Percentiles rank a stretch among this genome's conserved stretches.
Conservation (phyloP, 2,797 vertebrate genomes). For the Lindbergichthys nudifrons region DNA sequence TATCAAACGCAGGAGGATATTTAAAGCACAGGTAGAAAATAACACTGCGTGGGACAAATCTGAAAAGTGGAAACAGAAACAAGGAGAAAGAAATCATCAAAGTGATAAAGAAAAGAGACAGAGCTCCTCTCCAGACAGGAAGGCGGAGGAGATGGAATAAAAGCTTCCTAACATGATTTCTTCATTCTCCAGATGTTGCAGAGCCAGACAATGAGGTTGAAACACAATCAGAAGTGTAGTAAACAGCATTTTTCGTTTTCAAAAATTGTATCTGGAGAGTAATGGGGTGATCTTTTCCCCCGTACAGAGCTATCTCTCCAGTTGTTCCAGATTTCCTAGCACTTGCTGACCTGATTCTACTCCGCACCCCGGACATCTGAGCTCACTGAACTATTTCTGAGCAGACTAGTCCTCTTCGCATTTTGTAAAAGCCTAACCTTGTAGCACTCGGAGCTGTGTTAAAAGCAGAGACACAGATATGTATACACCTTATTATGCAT, state of each 20-base stretch:
- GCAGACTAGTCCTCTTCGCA: slow-evolving; percentile 30
- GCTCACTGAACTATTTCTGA: slow-evolving; percentile 52
- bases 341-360: slow-evolving; percentile 69
- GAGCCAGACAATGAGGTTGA: background rate
- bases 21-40: no score
- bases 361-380: slow-evolving; percentile 46
- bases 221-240: slow-evolving; percentile 22
- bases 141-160: no score
- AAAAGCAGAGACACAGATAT: slow-evolving; percentile 49
- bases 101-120: no score
- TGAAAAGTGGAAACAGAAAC: no score
- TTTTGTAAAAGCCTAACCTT: slow-evolving; percentile 51
- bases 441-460: slow-evolving; percentile 36
- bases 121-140: no score
- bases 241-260: slow-evolving; percentile 41
- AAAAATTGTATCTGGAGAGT: slow-evolving; percentile 37
- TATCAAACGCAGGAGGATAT: no score
- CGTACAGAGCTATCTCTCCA: slow-evolving; percentile 31
- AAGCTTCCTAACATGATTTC: no score
- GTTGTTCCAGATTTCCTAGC: slow-evolving; percentile 70
- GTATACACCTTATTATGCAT: slow-evolving; percentile 41
- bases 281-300: slow-evolving; percentile 18
- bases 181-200: no score
- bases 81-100: no score
- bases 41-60: no score